Evolutionary conservation across 30 jellyfish, hydroid and myxozoan species (phyloP).

Genomic region (Hydractinia echinata): DNA sequence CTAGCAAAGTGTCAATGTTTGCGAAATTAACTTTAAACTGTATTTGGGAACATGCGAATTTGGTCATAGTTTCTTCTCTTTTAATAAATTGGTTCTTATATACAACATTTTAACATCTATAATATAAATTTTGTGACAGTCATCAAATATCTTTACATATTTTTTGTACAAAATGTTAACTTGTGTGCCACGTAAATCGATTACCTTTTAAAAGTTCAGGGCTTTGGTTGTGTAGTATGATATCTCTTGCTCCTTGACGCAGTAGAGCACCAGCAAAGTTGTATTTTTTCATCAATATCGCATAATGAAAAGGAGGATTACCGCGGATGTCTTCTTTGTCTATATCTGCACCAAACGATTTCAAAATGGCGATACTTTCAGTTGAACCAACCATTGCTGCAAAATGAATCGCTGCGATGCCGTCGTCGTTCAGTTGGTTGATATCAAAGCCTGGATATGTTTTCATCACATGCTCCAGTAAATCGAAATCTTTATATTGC

Average conservation of each 20-base stretch:
- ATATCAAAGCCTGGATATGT: slow-evolving; percentile 2
- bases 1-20: no score
- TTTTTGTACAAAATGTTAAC: no score
- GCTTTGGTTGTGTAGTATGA: no score
- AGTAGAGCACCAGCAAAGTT: slow-evolving; percentile 6
- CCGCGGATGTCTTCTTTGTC: slow-evolving; percentile 14
- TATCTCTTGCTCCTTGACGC: slow-evolving; percentile 4
- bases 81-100: no score
- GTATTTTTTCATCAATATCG: slow-evolving; percentile 12
- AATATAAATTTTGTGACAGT: no score
- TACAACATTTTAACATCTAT: no score
- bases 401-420: slow-evolving; percentile 15
- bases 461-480: slow-evolving; percentile 8
- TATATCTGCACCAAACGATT: slow-evolving; percentile 14
- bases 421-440: slow-evolving; percentile 20
- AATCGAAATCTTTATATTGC: slow-evolving; percentile 13
- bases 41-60: no score
- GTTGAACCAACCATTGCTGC: slow-evolving; percentile 32
- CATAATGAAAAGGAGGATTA: slow-evolving; percentile 25
- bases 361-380: not conserved
- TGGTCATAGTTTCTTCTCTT: no score
- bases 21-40: no score
- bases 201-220: no score
- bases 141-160: no score
- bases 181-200: no score